Conservation (phyloP, 2,797 vertebrate species). For the Catamblyrhynchus diadema region DNA sequence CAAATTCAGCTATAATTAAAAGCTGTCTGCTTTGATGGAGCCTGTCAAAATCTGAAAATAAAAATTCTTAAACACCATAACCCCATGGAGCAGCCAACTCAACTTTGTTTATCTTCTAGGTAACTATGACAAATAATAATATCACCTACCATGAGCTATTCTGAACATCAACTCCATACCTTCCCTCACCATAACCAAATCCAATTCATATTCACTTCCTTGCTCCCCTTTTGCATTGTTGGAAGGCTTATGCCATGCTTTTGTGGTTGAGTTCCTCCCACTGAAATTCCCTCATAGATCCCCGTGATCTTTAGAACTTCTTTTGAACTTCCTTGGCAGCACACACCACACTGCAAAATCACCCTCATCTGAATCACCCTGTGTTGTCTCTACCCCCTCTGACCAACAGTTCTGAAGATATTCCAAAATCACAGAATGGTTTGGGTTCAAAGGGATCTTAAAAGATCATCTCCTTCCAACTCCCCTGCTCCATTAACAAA, state of each 20-base stretch:
- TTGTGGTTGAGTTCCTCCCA: neutral
- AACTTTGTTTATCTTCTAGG: neutral
- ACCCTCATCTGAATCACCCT: fast-evolving
- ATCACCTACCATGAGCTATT: neutral
- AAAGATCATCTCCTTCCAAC: neutral
- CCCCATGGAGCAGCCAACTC: neutral
- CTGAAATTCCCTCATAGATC: neutral
- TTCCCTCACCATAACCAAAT: neutral
- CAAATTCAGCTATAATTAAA: neutral
- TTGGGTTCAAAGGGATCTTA: neutral
- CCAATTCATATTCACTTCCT: neutral
- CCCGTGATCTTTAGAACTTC: neutral
- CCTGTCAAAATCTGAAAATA: neutral
- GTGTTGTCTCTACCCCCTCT: neutral
- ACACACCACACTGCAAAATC: neutral
- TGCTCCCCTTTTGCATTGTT: neutral
- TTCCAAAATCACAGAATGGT: neutral
- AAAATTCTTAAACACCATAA: neutral
- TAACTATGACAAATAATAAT: neutral
- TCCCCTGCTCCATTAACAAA: neutral
- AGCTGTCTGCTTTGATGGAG: neutral
- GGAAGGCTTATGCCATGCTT: neutral
- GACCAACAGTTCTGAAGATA: neutral
- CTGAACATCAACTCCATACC: neutral
- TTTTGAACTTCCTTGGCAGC: neutral